These are phyloP conservation scores for Merodon equestris DNA, from an alignment of 2,888 invertebrate genomes.

Conservation along the genomic window DNA sequence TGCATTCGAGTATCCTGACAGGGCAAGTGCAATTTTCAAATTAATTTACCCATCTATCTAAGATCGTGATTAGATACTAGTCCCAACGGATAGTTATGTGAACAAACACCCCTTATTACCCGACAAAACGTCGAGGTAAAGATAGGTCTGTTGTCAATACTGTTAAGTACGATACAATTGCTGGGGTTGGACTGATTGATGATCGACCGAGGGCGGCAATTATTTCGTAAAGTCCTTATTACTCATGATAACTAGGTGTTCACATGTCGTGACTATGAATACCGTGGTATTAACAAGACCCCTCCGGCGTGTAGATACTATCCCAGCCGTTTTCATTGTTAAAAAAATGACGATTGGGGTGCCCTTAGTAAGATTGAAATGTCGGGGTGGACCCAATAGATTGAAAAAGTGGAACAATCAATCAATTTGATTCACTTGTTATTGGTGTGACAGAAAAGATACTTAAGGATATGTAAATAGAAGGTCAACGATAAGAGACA, in stretches of 20 bases:
- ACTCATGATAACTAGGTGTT: slow-evolving; percentile 9
- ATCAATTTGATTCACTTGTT: too few relatives aligned
- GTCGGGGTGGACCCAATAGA: too few relatives aligned
- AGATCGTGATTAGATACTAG: slow-evolving; percentile 23
- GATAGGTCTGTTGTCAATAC: slow-evolving; percentile 4
- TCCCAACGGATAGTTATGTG: not conserved
- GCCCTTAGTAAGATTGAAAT: too few relatives aligned
- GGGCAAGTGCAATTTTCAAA: slow-evolving; percentile 26
- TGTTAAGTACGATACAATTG: slow-evolving; percentile 2
- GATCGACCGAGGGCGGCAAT: slow-evolving; percentile 7
- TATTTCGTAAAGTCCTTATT: slow-evolving; percentile 18
- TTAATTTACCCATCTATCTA: slow-evolving; percentile 26
- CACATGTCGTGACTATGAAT: slow-evolving; percentile 48
- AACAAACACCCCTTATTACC: not conserved
- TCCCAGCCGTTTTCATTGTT: too few relatives aligned
- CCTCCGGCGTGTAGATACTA: too few relatives aligned
- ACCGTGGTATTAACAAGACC: slow-evolving; percentile 24
- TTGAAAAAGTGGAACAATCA: too few relatives aligned
- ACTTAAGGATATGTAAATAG: too few relatives aligned
- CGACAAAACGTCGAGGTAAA: not conserved
- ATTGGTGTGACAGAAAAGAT: too few relatives aligned
- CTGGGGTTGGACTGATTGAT: not conserved
- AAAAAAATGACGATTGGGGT: too few relatives aligned
- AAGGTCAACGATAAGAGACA: too few relatives aligned
- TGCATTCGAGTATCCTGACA: too few relatives aligned